A percentile compares a stretch with the other conserved stretches of the same genome.
These are phyloP conservation scores for Ectemnius cavifrons DNA, from an alignment of 2,888 invertebrate species.

Conservation along the genomic window DNA sequence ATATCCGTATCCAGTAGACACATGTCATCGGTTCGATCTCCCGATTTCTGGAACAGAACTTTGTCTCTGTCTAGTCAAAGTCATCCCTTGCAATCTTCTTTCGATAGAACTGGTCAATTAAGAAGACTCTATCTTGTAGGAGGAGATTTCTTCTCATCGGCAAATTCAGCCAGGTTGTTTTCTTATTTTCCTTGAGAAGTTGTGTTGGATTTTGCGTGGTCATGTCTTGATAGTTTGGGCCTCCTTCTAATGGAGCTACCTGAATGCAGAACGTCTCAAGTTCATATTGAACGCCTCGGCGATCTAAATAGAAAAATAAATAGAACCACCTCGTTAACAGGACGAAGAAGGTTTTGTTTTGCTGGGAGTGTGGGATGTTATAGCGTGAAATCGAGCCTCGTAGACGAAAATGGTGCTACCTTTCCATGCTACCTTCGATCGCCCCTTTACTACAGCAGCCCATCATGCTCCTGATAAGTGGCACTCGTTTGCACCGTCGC, in stretches of 20 bases:
- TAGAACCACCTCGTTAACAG: constrained; percentile 72
- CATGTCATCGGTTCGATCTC: constrained; percentile 45
- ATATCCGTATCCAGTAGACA: constrained; percentile 47
- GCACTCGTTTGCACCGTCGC: constrained; percentile 59
- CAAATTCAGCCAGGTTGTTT: no score
- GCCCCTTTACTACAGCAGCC: constrained; percentile 41
- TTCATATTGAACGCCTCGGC: constrained; percentile 1
- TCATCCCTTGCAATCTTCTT: no score
- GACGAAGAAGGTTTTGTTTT: constrained; percentile 64
- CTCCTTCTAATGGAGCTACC: no score
- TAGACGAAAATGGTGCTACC: constrained; percentile 65
- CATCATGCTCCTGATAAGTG: constrained; percentile 65
- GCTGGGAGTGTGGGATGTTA: constrained; percentile 67
- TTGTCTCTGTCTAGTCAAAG: no score
- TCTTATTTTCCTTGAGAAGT: no score
- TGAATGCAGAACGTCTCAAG: no score
- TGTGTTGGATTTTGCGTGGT: no score
- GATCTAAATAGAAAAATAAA: constrained; percentile 72
- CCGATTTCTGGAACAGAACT: constrained; percentile 1
- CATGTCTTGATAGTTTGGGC: no score
- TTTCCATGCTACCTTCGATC: constrained; percentile 52
- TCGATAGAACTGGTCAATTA: no score
- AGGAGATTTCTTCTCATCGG: no score
- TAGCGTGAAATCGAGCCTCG: constrained; percentile 74
- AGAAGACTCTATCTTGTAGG: no score